A percentile compares a stretch with the other conserved stretches of the same genome.
phyloP scores from a whole-genome alignment of 2,113 vertebrate genomes.

The Argyrosomus japonicus region DNA sequence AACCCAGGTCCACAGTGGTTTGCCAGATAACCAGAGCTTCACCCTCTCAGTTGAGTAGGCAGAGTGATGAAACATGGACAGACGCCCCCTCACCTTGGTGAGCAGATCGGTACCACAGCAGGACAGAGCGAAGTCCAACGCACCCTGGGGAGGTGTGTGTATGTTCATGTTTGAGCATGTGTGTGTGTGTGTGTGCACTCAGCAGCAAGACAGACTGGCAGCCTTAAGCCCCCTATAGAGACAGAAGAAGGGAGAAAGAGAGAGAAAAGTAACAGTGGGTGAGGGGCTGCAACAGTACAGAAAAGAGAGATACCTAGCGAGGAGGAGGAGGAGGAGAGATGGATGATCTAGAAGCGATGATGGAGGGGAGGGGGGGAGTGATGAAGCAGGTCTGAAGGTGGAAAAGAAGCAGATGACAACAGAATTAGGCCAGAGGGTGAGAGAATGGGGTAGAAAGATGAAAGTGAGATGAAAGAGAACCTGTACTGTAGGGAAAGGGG shows the following conservation, averaged over 20 bases:
- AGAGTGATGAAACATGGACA: constrained; percentile 67
- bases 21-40: constrained; percentile 50
- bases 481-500: constrained; percentile 21
- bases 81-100: constrained; percentile 77
- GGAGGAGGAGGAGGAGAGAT: not conserved
- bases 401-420: constrained; percentile 22
- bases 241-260: constrained; percentile 34
- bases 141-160: constrained; percentile 63
- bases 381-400: constrained; percentile 7
- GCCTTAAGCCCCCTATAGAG: constrained; percentile 53
- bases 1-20: constrained; percentile 6
- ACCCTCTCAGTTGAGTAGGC: constrained; percentile 71
- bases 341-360: constrained; percentile 15
- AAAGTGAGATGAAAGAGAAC: constrained; percentile 34
- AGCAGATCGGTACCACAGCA: constrained; percentile 81
- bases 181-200: constrained; percentile 38
- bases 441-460: constrained; percentile 3
- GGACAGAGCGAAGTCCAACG: constrained; percentile 65
- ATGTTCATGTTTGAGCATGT: constrained; percentile 16
- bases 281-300: constrained; percentile 51
- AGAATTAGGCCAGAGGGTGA: constrained; percentile 15
- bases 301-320: not conserved
- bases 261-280: constrained; percentile 38
- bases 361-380: not conserved
- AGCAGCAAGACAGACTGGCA: constrained; percentile 60